Base-by-base conservation (phyloP, 2,888 invertebrate species). In the Candidula unifasciata region DNA sequence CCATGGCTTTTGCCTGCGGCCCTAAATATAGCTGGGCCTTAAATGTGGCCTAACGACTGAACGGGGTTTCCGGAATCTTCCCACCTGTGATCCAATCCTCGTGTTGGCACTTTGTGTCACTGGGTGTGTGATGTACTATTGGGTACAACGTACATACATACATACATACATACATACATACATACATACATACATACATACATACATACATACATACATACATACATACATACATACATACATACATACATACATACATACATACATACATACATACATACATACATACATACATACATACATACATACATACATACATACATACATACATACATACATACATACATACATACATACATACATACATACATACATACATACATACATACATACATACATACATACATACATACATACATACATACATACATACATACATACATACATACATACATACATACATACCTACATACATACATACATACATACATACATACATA, bases 191-290 rank as follows among this genome's bases (percentile, higher is more conserved):
- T 2, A 66, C 27, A 66, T n/a, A 66, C 27, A 66, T n/a, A 66
- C 66, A 66, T 2, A 66, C 66, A 66, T n/a, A n/a, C 66, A 66
- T 66, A 66, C 66, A 66, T 66, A 66, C 66, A 66, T n/a, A 66
- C 66, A 66, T n/a, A 66, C 66, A 66, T n/a, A 66, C 66, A 66
- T 66, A 66, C 66, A 66, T n/a, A 66, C 66, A 66, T 66, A 66
- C 66, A 66, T n/a, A 66, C 66, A 66, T 66, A 66, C 66, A 66
- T 66, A 21, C 66, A 66, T n/a, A 21, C 27, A 66, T n/a, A 21
- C 27, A 66, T n/a, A 21, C 27, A 66, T n/a, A 21, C 27, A 66
- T n/a, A 21, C 27, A 66, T n/a, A 66, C 66, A 66, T 10, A 66
- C 10, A 66, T 10, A 66, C n/a, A 66, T 10, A 66, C 10, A 66